Evolutionary conservation across 2,797 vertebrate species (phyloP).

Genomic region (Propithecus perrieri): DNA sequence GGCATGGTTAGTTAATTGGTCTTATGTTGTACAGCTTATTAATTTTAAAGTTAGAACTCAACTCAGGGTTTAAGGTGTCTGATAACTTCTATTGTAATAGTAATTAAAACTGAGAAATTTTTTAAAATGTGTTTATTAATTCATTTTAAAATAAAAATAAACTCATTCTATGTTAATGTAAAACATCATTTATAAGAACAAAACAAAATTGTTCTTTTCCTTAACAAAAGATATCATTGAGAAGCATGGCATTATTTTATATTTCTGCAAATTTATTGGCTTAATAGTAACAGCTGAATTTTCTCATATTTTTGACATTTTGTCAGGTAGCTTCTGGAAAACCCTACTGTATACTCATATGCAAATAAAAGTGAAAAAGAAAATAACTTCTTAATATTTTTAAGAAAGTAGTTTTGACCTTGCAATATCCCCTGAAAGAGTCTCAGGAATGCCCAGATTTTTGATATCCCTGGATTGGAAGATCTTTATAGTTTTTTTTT

Average conservation of each 20-base stretch:
- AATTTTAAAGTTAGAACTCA: neutral
- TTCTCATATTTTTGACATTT: neutral
- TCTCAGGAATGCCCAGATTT: neutral
- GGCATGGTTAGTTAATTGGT: neutral
- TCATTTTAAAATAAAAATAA: slow-evolving; percentile 19
- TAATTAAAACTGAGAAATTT: neutral
- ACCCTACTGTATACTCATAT: neutral
- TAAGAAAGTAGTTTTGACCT: neutral
- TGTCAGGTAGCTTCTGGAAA: neutral
- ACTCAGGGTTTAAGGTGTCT: neutral
- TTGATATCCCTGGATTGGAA: neutral
- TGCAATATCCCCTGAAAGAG: neutral
- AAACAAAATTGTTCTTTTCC: neutral
- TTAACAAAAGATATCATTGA: neutral
- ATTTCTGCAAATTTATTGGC: neutral
- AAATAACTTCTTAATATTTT: neutral
- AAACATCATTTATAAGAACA: neutral
- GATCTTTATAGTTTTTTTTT: neutral
- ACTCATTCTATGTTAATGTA: neutral
- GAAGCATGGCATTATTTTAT: neutral
- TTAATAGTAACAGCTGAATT: neutral
- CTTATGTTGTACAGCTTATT: neutral
- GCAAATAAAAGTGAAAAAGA: neutral
- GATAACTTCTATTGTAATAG: neutral
- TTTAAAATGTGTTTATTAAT: neutral